A percentile compares a stretch with the other conserved stretches of the same genome.
Evolutionary conservation across 2,113 vertebrate species (phyloP).

Genomic region (Agapornis roseicollis): DNA sequence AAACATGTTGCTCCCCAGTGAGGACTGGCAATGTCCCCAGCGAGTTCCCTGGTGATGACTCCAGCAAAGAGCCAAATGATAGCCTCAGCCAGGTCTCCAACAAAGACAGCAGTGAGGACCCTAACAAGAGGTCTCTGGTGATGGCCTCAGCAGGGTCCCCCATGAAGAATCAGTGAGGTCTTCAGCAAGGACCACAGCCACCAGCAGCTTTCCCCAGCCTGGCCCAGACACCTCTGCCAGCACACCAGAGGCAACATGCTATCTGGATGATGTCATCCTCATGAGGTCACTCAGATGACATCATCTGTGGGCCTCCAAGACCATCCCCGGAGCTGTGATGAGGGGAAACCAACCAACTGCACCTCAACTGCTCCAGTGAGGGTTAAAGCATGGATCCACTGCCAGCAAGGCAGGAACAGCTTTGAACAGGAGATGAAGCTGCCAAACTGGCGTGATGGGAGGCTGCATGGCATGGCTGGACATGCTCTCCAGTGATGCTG

Average conservation of each 20-base stretch:
- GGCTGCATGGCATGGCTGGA: neutral
- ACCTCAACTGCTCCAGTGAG: neutral
- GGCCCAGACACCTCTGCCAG: neutral
- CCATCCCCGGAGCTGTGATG: rapidly evolving
- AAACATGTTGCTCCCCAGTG: neutral
- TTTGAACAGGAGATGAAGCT: neutral
- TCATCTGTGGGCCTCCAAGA: neutral
- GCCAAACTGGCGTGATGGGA: rapidly evolving
- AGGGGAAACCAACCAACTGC: neutral
- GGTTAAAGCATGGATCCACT: rapidly evolving
- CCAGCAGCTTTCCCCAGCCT: neutral
- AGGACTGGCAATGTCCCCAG: neutral
- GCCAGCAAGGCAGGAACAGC: neutral
- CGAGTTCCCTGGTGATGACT: neutral
- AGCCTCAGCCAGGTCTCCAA: neutral
- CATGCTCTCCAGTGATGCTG: rapidly evolving
- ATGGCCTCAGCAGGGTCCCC: neutral
- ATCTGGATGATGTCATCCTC: neutral
- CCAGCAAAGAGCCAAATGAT: neutral
- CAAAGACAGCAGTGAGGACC: rapidly evolving
- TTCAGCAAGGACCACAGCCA: neutral
- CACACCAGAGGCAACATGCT: neutral
- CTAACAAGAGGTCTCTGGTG: neutral
- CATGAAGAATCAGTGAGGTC: neutral
- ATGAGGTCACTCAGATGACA: neutral